A percentile compares a stretch with the other conserved stretches of the same genome.
These are phyloP conservation scores for Crotalus viridis DNA, from an alignment of 2,113 vertebrate genomes.

Conservation along the genomic window DNA sequence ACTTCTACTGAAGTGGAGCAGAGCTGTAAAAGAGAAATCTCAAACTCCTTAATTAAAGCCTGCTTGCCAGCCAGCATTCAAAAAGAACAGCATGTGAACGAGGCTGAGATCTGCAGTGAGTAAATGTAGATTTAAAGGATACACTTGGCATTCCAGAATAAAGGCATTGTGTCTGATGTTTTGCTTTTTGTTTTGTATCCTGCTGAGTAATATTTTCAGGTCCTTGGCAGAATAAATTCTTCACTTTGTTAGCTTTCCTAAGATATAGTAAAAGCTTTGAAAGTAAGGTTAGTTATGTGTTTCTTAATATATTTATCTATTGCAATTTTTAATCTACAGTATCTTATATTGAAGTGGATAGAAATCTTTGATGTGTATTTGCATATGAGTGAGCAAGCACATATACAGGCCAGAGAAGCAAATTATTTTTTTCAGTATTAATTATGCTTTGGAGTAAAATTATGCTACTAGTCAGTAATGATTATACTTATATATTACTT, in stretches of 20 bases:
- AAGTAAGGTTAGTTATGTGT: background rate
- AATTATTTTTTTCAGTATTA: background rate
- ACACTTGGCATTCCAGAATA: slow-evolving; percentile 20
- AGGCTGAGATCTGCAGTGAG: slow-evolving; percentile 33
- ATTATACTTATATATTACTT: background rate
- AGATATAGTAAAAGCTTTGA: slow-evolving; percentile 19
- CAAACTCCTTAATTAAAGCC: slow-evolving; percentile 51
- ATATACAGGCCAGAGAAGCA: background rate
- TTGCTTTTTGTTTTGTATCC: background rate
- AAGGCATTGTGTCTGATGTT: background rate
- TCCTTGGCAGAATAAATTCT: background rate
- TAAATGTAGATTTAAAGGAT: slow-evolving; percentile 23
- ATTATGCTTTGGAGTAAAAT: background rate
- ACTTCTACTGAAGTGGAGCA: slow-evolving; percentile 50
- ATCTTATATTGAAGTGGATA: background rate
- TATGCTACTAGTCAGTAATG: background rate
- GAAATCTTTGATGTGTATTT: background rate
- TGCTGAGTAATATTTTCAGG: slow-evolving; percentile 26
- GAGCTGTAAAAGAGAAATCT: slow-evolving; percentile 38
- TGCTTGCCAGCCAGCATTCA: slow-evolving; percentile 26
- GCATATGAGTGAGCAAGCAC: background rate
- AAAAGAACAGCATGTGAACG: slow-evolving; percentile 30
- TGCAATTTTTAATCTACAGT: background rate
- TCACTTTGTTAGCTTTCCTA: background rate
- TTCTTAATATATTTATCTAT: background rate